phyloP scores from a whole-genome alignment of 2,888 invertebrate genomes.

The Ashinkailepas kermadecensis region DNA sequence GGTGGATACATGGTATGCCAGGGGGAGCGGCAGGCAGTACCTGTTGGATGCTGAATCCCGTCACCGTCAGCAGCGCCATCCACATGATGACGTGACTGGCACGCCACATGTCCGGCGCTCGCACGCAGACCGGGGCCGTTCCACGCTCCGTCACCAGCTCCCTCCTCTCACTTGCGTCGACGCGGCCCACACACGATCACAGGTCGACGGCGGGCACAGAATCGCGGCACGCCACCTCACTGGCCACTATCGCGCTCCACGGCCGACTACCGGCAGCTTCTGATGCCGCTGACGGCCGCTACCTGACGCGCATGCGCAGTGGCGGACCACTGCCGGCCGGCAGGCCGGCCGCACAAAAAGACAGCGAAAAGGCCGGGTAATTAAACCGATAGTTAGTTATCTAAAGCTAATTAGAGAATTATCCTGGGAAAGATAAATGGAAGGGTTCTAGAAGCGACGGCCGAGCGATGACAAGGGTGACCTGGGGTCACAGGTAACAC shows the following conservation, averaged over 20 bases:
- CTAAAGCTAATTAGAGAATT: conserved; percentile 21
- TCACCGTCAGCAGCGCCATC: not conserved
- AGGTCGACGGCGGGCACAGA: not conserved
- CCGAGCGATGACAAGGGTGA: not conserved
- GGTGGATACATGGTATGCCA: no score
- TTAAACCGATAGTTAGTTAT: conserved; percentile 22
- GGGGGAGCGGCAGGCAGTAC: not conserved
- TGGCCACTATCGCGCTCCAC: no score
- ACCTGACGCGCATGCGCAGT: conserved; percentile 17
- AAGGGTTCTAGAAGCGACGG: not conserved
- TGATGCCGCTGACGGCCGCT: not conserved
- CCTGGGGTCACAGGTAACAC: not conserved
- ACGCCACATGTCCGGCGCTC: not conserved
- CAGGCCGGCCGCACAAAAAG: not conserved
- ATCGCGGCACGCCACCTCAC: no score
- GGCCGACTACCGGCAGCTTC: not conserved
- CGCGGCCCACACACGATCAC: not conserved
- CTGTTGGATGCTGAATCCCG: not conserved
- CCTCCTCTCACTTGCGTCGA: not conserved
- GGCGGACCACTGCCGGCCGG: not conserved
- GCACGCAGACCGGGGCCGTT: not conserved
- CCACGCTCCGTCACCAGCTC: not conserved
- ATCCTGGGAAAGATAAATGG: conserved; percentile 18
- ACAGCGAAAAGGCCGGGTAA: not conserved
- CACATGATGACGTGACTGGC: not conserved